Evolutionary conservation across 2,113 vertebrate species (phyloP), one percentile per base, ranked within the genome.

Genomic region (Chlamydotis undulata): DNA sequence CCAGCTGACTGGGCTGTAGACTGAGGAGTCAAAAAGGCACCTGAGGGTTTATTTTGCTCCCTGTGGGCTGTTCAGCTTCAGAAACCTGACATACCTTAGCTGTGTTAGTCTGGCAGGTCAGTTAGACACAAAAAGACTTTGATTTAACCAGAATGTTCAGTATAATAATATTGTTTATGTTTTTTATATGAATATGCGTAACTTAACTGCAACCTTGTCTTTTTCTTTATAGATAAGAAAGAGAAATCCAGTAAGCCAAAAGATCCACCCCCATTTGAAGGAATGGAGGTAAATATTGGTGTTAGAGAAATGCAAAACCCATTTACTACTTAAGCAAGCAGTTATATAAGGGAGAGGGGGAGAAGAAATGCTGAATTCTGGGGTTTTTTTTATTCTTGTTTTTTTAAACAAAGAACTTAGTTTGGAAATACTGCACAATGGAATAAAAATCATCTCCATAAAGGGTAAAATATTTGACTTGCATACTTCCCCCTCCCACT

Each of bases 201-300:
- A 67, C 12, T 49, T 94, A 68, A 67, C 26, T 67, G 25, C 47
- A 85, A 21, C 64, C 2, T 2, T 85, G 26, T 83, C 41, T 87
- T 93, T 82, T 84, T 82, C 52, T 67, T 97, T 98, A 97, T 97
- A 97, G 98, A 98, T 94, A 98, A 98, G 84, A 99, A 99, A 87
- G 99, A 98, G 95, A 99, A 98, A 95, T 94, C 95, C 25, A 97
- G 95, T 78, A 99, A 99, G 55, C 98, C 98, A 35, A 98, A 98
- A 97, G 99, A 99, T 95, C 98, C 99, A 76, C 97, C 98, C 56
- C 98, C 98, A 5, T 99, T 99, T 97, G 98, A 99, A 96, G 99
- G 99, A 95, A 98, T 99, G 94, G 98, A 99, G 98, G 99, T 99
- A 98, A 98, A 90, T 89, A 63, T 5, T 73, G 21, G 10, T 56